These are phyloP conservation scores for Catocala sponsa DNA, from an alignment of 2,888 invertebrate species.

Conservation along the genomic window DNA sequence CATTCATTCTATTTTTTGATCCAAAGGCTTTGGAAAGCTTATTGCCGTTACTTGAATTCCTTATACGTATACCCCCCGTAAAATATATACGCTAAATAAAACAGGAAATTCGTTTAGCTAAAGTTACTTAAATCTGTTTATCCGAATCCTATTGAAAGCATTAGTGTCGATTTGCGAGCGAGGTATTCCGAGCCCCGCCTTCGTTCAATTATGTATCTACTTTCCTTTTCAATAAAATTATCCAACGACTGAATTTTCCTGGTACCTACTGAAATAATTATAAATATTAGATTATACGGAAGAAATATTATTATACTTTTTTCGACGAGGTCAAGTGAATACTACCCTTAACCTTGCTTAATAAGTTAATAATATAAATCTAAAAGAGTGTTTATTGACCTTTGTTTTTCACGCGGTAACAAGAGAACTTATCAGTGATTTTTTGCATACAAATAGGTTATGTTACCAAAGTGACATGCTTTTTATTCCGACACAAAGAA, in stretches of 20 bases:
- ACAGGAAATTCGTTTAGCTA: slow-evolving; percentile 47
- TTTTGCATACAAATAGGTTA: too few species aligned
- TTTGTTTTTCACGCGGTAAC: too few species aligned
- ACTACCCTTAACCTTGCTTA: too few species aligned
- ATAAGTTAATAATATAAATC: too few species aligned
- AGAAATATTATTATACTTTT: not conserved
- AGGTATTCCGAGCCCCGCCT: slow-evolving; percentile 16
- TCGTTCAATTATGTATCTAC: slow-evolving; percentile 15
- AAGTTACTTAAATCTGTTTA: slow-evolving; percentile 55
- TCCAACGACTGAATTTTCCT: not conserved
- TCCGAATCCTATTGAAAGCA: slow-evolving; percentile 47
- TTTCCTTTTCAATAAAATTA: slow-evolving; percentile 5
- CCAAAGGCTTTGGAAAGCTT: not conserved
- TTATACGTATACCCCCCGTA: not conserved
- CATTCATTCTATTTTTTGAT: too few species aligned
- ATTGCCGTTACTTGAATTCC: not conserved
- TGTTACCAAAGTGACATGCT: too few species aligned
- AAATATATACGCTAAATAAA: slow-evolving; percentile 42
- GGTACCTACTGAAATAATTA: slow-evolving; percentile 7
- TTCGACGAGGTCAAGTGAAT: too few species aligned
- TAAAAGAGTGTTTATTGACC: too few species aligned
- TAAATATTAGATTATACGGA: not conserved
- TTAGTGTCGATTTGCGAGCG: slow-evolving; percentile 48
- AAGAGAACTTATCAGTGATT: too few species aligned
- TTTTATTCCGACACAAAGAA: too few species aligned